A percentile compares a stretch with the other conserved stretches of the same genome.
These are phyloP conservation scores for Loripinus fragilis DNA, from an alignment of 2,888 invertebrate genomes.

Conservation along the genomic window DNA sequence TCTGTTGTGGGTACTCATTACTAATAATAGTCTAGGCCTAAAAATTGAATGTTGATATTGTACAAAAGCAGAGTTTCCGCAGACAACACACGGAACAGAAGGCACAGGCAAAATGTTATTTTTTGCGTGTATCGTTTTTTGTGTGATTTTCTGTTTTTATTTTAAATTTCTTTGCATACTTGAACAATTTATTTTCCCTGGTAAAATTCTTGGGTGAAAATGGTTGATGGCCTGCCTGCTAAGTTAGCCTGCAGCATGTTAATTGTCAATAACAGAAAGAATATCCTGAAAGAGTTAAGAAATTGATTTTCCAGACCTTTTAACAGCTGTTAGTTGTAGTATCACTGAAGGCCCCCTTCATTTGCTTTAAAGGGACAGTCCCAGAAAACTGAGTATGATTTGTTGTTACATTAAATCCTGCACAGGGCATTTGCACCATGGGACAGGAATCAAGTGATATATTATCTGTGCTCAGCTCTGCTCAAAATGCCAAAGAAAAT, in stretches of 20 bases:
- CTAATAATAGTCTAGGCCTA: too few relatives aligned
- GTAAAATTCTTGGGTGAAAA: neutral
- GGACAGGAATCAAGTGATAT: neutral
- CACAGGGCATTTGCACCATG: too few relatives aligned
- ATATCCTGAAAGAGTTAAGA: neutral
- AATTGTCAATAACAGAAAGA: neutral
- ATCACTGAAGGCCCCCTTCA: neutral
- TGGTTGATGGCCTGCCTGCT: neutral
- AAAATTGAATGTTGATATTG: too few relatives aligned
- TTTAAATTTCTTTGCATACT: neutral
- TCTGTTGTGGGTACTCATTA: too few relatives aligned
- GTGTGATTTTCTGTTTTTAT: neutral
- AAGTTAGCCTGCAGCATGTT: too few relatives aligned
- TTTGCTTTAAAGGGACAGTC: neutral
- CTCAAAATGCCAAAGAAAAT: neutral
- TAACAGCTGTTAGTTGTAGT: slow-evolving; percentile 3
- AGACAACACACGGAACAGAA: too few relatives aligned
- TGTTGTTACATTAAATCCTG: neutral
- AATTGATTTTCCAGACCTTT: slow-evolving; percentile 16
- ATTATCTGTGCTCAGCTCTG: neutral
- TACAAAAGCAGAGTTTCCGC: too few relatives aligned
- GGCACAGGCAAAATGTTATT: too few relatives aligned
- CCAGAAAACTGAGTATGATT: neutral
- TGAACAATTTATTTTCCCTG: neutral
- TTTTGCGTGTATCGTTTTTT: too few relatives aligned